These are phyloP conservation scores for Panulirus ornatus DNA, from an alignment of 1,140 invertebrate genomes.

Conservation along the genomic window DNA sequence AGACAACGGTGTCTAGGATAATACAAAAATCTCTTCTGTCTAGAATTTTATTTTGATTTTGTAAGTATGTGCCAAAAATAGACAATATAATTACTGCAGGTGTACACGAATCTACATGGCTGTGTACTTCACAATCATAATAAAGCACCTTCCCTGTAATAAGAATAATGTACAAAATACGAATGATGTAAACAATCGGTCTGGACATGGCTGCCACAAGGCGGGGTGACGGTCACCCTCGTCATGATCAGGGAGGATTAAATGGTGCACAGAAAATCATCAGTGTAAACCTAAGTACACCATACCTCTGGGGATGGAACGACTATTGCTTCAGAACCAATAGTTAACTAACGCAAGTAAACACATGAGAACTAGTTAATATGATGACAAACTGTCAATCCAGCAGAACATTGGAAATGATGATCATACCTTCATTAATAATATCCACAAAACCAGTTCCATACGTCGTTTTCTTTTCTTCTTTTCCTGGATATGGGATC, in stretches of 20 bases:
- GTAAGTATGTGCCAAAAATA: slow-evolving; percentile 60
- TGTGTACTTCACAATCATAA: slow-evolving; percentile 10
- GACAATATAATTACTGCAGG: slow-evolving; percentile 46
- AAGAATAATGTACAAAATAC: not conserved
- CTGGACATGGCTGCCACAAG: too few relatives aligned
- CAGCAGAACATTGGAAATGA: slow-evolving; percentile 44
- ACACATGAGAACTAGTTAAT: too few relatives aligned
- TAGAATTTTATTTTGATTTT: slow-evolving; percentile 55
- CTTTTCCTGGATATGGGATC: slow-evolving; percentile 35
- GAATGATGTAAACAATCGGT: too few relatives aligned
- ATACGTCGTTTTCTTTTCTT: slow-evolving; percentile 31
- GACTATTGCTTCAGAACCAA: too few relatives aligned
- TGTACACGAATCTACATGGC: slow-evolving; percentile 24
- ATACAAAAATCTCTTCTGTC: slow-evolving; percentile 45
- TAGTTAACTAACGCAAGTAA: too few relatives aligned
- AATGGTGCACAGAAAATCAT: too few relatives aligned
- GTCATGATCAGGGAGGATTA: too few relatives aligned
- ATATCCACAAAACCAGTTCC: slow-evolving; percentile 45
- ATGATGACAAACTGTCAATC: slow-evolving; percentile 16
- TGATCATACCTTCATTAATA: slow-evolving; percentile 45
- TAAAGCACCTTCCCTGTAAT: not conserved
- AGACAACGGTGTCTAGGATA: not conserved
- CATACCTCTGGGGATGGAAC: too few relatives aligned
- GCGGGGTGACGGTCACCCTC: too few relatives aligned
- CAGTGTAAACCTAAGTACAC: too few relatives aligned